phyloP scores from a whole-genome alignment of 2,888 invertebrate genomes.

The Spisula subtruncata region DNA sequence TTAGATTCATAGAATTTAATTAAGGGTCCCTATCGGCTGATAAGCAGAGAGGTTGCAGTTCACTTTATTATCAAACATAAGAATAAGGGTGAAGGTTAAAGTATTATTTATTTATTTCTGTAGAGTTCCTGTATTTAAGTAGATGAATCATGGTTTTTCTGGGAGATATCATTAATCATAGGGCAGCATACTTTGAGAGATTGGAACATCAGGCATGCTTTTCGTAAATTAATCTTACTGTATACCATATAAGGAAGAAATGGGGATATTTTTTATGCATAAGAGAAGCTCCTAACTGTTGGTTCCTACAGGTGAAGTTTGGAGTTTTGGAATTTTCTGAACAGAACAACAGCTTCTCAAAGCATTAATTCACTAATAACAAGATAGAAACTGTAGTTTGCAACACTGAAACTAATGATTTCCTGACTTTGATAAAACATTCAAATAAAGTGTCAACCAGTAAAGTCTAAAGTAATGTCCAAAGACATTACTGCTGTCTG shows the following conservation, averaged over 20 bases:
- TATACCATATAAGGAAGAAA: background rate
- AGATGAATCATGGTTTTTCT: constrained; percentile 56
- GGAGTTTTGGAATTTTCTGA: no score
- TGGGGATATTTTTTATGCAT: background rate
- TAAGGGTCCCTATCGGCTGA: background rate
- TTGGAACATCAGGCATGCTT: constrained; percentile 34
- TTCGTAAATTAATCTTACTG: constrained; percentile 33
- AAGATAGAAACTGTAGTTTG: no score
- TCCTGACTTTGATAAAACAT: no score
- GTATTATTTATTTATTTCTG: constrained; percentile 61
- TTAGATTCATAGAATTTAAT: constrained; percentile 22
- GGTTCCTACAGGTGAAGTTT: background rate
- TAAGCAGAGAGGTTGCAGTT: constrained; percentile 20
- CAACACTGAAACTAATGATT: no score
- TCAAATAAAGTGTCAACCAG: no score
- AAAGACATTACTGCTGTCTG: no score
- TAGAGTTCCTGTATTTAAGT: constrained; percentile 46
- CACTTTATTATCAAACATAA: background rate
- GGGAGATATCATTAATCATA: constrained; percentile 41
- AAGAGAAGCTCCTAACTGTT: background rate
- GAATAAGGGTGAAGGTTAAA: constrained; percentile 19
- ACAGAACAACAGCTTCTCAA: no score
- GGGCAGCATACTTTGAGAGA: background rate
- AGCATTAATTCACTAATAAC: no score
- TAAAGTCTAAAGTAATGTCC: no score